These are phyloP conservation scores for Alectura lathami DNA, from an alignment of 2,113 vertebrate species.

Conservation along the genomic window DNA sequence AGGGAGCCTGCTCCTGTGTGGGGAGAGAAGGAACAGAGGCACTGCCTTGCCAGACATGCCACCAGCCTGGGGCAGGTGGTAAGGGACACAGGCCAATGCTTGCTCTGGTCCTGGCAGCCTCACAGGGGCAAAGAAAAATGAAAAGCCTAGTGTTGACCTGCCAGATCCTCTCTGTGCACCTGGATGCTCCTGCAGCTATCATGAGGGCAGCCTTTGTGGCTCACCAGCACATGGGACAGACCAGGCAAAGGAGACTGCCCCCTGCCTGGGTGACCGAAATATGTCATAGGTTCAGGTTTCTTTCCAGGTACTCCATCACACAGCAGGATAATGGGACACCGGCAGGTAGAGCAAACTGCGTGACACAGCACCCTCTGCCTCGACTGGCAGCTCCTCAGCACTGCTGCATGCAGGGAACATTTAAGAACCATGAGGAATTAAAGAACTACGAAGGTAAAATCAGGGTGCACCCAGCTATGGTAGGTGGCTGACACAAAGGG, in stretches of 20 bases:
- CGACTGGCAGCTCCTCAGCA: background rate
- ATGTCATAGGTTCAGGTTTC: background rate
- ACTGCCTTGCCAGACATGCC: background rate
- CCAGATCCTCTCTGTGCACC: background rate
- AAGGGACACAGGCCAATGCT: background rate
- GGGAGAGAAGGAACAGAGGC: background rate
- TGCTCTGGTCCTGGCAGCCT: background rate
- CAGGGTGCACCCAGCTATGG: background rate
- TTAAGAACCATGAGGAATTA: background rate
- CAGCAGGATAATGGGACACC: background rate
- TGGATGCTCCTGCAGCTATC: accelerated
- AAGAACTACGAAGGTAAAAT: background rate
- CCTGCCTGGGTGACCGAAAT: background rate
- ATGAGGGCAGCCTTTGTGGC: background rate
- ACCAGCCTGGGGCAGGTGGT: background rate
- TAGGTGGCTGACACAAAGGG: constrained; percentile 7
- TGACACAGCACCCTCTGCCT: background rate
- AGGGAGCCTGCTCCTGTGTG: background rate
- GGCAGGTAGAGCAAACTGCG: background rate
- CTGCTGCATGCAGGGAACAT: background rate
- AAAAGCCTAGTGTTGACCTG: background rate
- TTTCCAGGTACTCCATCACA: background rate
- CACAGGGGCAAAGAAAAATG: background rate
- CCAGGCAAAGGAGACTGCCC: background rate
- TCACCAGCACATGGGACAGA: background rate